Evolutionary conservation across 2,797 vertebrate species (phyloP).

Genomic region (Synaphobranchus kaupii): DNA sequence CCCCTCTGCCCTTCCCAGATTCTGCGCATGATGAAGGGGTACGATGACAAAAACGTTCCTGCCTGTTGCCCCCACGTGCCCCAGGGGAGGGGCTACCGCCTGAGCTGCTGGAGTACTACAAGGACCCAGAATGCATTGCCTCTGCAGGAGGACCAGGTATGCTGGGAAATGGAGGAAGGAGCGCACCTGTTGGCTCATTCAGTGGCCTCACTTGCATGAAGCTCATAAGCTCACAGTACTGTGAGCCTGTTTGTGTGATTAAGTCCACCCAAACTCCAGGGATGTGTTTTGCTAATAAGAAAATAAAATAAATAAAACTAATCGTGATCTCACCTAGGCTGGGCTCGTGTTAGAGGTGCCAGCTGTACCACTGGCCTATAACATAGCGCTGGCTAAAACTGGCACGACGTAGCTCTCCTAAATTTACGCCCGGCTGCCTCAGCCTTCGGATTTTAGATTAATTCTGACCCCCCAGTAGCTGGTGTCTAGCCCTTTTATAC

Average conservation of each 20-base stretch:
- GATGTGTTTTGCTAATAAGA: background rate
- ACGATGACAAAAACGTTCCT: constrained; percentile 67
- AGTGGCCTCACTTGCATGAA: background rate
- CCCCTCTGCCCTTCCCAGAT: constrained; percentile 65
- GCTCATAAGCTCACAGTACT: background rate
- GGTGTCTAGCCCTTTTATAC: background rate
- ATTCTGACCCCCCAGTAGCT: background rate
- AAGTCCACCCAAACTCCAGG: background rate
- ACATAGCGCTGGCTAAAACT: background rate
- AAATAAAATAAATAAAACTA: background rate
- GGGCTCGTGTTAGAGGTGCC: background rate
- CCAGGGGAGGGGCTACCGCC: constrained; percentile 77
- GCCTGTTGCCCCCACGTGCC: constrained; percentile 76
- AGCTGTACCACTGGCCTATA: background rate
- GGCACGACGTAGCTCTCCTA: background rate
- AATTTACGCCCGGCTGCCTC: background rate
- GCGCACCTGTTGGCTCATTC: background rate
- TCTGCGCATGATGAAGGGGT: constrained; percentile 73
- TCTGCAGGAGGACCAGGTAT: constrained; percentile 50
- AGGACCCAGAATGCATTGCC: constrained; percentile 59
- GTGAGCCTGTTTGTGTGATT: background rate
- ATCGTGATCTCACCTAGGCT: background rate
- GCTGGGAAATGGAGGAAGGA: background rate
- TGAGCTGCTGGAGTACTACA: constrained; percentile 79
- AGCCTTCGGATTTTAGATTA: background rate